Evolutionary conservation across 2,113 vertebrate genomes (phyloP), one percentile per base, ranked within the genome.

Genomic region (Pavo muticus): DNA sequence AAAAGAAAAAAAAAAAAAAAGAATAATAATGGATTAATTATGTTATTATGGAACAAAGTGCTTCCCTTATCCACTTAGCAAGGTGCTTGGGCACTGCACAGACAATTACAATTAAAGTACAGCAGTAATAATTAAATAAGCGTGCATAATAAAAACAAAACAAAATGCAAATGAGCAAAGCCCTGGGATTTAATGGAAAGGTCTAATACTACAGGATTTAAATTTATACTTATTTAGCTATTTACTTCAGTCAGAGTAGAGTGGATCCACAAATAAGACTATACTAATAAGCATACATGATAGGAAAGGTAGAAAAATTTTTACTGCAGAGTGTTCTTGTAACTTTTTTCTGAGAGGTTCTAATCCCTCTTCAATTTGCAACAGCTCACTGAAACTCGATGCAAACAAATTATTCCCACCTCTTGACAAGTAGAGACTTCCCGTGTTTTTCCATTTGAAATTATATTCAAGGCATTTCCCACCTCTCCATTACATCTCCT

Each of bases 31-130:
- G 76, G 86, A 93, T 93, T 96, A 82, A 94, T 89, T 88, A 91
- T 91, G 63, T 92, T 93, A 64, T 94, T 95, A 89, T 59, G 59
- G 63, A 92, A 93, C 94, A 92, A 94, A 95, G 84, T 89, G 63
- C 54, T 92, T 94, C 86, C 56, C 63, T 93, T 95, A 97, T 95
- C 95, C 87, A 96, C 94, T 97, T 95, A 96, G 74, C 63, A 92
- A 94, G 94, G 94, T 97, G 78, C 89, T 94, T 91, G 91, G 94
- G 94, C 67, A 91, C 82, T 84, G 81, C 71, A 94, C 67, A 91
- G 87, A 92, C 87, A 91, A 96, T 96, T 92, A 85, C 71, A 94
- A 92, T 92, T 93, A 91, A 96, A 97, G 77, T 95, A 73, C 70
- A 96, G 70, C 54, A 93, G 45, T 67, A 84, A 54, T 93, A 94